Evolutionary conservation across 2,797 vertebrate species (phyloP).

Genomic region (Paramormyrops hopkinsi): DNA sequence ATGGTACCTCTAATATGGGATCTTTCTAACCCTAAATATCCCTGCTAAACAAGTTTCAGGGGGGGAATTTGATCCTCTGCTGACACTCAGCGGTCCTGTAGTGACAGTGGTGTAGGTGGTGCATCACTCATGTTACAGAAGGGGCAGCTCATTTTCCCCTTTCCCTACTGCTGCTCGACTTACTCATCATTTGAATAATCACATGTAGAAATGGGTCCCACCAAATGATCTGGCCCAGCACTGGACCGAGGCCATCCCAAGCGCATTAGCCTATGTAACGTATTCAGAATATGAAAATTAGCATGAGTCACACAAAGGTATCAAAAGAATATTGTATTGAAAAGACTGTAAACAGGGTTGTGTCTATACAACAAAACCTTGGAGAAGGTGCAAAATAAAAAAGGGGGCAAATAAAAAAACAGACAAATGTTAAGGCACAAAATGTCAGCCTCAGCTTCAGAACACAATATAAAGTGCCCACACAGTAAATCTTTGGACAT

Average conservation of each 20-base stretch:
- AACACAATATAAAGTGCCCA: conserved; percentile 22
- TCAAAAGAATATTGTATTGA: conserved; percentile 31
- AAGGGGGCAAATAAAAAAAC: conserved; percentile 23
- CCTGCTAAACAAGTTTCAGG: neutral
- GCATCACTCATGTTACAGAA: neutral
- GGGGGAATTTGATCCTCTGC: neutral
- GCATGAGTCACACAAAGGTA: conserved; percentile 7
- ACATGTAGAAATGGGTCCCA: neutral
- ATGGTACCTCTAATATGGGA: neutral
- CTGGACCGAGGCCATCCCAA: neutral
- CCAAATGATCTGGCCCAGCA: neutral
- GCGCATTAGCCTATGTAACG: neutral
- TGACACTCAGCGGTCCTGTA: neutral
- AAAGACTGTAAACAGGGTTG: conserved; percentile 47
- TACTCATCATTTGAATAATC: neutral
- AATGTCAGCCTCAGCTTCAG: neutral
- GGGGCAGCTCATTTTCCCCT: neutral
- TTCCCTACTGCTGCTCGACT: neutral
- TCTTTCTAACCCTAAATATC: neutral
- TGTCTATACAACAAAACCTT: conserved; percentile 38
- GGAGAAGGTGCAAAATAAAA: conserved; percentile 32
- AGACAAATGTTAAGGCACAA: conserved; percentile 47
- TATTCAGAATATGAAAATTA: neutral
- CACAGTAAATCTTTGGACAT: neutral
- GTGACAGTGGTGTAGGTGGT: neutral